Base-by-base conservation (phyloP, 2,797 vertebrate species). In the Sphenodon punctatus region DNA sequence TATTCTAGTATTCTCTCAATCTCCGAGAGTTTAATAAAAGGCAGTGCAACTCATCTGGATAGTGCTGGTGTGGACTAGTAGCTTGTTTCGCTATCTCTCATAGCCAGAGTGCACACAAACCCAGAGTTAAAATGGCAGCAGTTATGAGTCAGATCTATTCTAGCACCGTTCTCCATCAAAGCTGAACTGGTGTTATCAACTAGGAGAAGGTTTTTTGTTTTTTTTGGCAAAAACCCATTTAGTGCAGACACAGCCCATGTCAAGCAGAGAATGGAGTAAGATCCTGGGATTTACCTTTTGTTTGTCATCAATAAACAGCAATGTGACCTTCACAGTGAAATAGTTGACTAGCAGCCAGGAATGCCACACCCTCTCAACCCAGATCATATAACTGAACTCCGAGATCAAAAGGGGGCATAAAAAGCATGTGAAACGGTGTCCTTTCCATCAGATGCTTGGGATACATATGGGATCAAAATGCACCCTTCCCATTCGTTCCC, bases 331-430 rank as follows among this genome's bases (percentile, higher is more conserved):
- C 67, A 60, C 46, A 73, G 38, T 49, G n/a, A 67, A 77, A 49
- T 0, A 85, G 41, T n/a, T 58, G 32, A 86, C 78, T 5, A 78
- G 45, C 70, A 72, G 39, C 71, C 32, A 46, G 30, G 68, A 48
- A 2, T 27, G 25, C 59, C 75, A 78, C 39, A 22, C 22, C 78
- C 22, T n/a, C n/a, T n/a, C n/a, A n/a, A n/a, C n/a, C 23, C 43
- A 82, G 90, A 85, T 77, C 78, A 46, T 38, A 80, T 75, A 89
- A 65, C 63, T 39, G 45, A 78, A 10, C 19, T 76, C 49, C 61
- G 43, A 56, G 16, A 91, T 83, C 64, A 82, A 46, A 88, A n/a
- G n/a, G 39, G 55, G 58, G 80, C 45, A 70, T 71, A 56, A 32
- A 38, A 76, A 45, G 70, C 60, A 78, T 48, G 60, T 64, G 63